Evolutionary conservation across 92 coral and sea anemone species (phyloP), one percentile per base, ranked within the genome.

Genomic region (Plumapathes pennacea): DNA sequence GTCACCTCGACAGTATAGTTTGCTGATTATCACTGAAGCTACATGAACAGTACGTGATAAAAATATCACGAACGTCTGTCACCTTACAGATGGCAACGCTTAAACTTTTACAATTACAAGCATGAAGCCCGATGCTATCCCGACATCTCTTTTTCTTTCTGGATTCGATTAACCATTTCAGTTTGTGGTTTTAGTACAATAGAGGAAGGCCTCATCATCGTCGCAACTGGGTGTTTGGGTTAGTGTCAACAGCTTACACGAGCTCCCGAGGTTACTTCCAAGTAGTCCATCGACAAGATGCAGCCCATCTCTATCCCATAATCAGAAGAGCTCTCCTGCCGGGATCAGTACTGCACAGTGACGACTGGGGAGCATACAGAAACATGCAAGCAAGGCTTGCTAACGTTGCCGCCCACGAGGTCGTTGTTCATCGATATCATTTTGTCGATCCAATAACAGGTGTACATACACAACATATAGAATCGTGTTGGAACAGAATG

Each of bases 331-430:
- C 8, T 14, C 8, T 43, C 17, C 21, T 43, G 50, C 17, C 50
- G 8, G 8, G 17, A 5, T n/a, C 7, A 18, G 21, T 14, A 7
- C 8, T 43, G 8, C 50, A 43, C 17, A 43, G 7, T 43, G 50
- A 43, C 50, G 50, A 43, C 17, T 43, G 50, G 50, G n/a, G n/a
- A n/a, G n/a, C n/a, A 7, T 43, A 43, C 17, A 43, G 50, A 43
- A 5, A 14, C 8, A 7, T 43, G 17, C 50, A 43, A 24, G 17
- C 50, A 5, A 5, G 50, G 50, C 19, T 43, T 5, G 19, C 50
- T 4, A 14, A 5, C 17, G 50, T 43, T 5, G 50, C 50, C 21
- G 50, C 21, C 19, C 50, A 43, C 50, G 17, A 43, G 19, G 17
- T 43, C 17, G 50, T 43, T 5, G 50, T 43, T 5, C n/a, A n/a